These are phyloP conservation scores for Eumeta japonica DNA, from an alignment of 1,140 invertebrate genomes.

Conservation along the genomic window DNA sequence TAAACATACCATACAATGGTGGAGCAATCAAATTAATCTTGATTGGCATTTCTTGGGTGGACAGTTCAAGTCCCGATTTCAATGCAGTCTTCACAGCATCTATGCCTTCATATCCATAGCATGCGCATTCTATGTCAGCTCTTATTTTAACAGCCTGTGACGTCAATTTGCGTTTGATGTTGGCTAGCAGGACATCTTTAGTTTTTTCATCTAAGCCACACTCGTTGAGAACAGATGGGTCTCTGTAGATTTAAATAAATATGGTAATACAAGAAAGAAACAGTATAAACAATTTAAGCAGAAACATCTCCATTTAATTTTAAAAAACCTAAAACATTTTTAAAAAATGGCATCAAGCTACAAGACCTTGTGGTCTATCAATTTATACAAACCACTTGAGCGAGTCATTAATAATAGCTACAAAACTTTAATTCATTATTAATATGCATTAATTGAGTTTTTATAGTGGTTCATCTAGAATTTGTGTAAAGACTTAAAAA, in stretches of 20 bases:
- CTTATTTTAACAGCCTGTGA: constrained; percentile 98
- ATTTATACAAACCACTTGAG: no score
- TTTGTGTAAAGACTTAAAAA: no score
- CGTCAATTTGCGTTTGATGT: constrained; percentile 95
- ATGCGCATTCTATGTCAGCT: constrained; percentile 97
- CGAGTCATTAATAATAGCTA: no score
- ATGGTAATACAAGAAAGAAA: constrained; percentile 4
- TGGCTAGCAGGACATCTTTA: constrained; percentile 88
- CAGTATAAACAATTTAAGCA: constrained; percentile 7
- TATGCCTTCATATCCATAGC: constrained; percentile 98
- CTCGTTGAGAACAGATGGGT: constrained; percentile 92
- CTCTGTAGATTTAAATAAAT: constrained; percentile 59
- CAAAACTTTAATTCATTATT: no score
- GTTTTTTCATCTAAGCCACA: constrained; percentile 92
- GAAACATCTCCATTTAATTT: no score
- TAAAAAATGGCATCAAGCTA: no score
- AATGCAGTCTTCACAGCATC: constrained; percentile 97
- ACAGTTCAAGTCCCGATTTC: constrained; percentile 86
- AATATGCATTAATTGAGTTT: no score
- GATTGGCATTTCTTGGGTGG: constrained; percentile 91
- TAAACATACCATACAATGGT: constrained; percentile 81
- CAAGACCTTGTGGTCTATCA: no score
- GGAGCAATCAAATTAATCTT: constrained; percentile 99
- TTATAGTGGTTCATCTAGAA: no score
- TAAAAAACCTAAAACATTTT: no score